These are phyloP conservation scores for Ectropis grisescens DNA, from an alignment of 1,140 invertebrate species.

Conservation along the genomic window DNA sequence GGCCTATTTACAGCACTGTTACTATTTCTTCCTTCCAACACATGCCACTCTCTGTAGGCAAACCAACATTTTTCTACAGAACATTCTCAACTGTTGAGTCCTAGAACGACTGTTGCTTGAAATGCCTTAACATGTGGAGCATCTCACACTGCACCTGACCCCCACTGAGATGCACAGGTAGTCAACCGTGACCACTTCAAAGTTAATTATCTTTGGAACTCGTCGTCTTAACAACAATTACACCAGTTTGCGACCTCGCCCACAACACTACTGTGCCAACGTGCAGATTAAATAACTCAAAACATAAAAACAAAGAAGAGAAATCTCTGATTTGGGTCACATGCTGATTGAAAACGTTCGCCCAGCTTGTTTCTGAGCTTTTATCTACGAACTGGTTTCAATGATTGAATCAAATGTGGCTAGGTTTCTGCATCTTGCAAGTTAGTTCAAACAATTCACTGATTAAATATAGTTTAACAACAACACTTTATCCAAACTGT, in stretches of 20 bases:
- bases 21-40: conserved; percentile 2
- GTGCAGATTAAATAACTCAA: conserved; percentile 20
- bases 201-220: conserved; percentile 24
- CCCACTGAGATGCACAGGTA: conserved; percentile 32
- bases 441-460: no score
- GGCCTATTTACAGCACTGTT: neutral
- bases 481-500: conserved; percentile 42
- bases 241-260: neutral
- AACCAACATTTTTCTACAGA: conserved; percentile 4
- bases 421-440: no score
- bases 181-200: conserved; percentile 48
- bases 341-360: conserved; percentile 65
- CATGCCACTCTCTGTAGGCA: conserved; percentile 4
- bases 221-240: conserved; percentile 4
- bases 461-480: no score
- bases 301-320: conserved; percentile 45
- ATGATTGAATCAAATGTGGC: conserved; percentile 5
- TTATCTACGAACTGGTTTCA: neutral
- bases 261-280: conserved; percentile 3
- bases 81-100: no score
- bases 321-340: conserved; percentile 74
- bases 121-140: conserved; percentile 4
- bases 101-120: no score
- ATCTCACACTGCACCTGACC: conserved; percentile 22
- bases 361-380: conserved; percentile 18